Evolutionary conservation across 2,113 vertebrate species (phyloP).

Genomic region (Toxostoma redivivum): DNA sequence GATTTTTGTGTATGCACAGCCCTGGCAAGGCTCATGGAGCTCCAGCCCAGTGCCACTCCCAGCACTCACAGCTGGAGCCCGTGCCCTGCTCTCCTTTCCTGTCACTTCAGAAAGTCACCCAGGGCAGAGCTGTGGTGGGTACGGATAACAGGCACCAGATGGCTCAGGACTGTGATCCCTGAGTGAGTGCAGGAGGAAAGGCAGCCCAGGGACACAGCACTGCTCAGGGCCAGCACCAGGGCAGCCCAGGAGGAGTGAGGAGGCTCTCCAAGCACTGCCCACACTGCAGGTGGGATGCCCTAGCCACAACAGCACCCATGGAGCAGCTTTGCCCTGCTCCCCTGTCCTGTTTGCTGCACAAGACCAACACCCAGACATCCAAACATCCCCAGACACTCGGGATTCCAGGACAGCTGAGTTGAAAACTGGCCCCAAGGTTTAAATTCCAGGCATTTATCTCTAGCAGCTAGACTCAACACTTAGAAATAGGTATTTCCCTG

Average conservation of each 20-base stretch:
- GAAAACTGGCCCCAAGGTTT: background rate
- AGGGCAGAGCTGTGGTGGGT: background rate
- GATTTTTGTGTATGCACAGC: background rate
- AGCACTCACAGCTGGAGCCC: background rate
- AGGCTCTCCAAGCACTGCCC: background rate
- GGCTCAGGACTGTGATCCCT: background rate
- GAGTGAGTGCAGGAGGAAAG: background rate
- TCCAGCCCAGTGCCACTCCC: background rate
- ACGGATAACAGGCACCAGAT: background rate
- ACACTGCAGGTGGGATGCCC: background rate
- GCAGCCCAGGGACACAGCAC: background rate
- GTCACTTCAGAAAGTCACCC: background rate
- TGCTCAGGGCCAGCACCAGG: background rate
- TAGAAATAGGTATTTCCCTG: background rate
- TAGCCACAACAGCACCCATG: background rate
- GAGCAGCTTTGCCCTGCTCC: background rate
- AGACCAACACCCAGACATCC: too few relatives aligned
- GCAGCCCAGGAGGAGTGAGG: background rate
- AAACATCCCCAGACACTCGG: fast-evolving
- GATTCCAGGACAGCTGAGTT: background rate
- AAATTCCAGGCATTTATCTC: background rate
- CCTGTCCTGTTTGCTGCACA: background rate
- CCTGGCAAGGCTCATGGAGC: background rate
- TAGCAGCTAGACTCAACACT: background rate
- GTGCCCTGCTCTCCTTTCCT: background rate